These are phyloP conservation scores for Thecophora atra DNA, from an alignment of 2,888 invertebrate genomes.

Conservation along the genomic window DNA sequence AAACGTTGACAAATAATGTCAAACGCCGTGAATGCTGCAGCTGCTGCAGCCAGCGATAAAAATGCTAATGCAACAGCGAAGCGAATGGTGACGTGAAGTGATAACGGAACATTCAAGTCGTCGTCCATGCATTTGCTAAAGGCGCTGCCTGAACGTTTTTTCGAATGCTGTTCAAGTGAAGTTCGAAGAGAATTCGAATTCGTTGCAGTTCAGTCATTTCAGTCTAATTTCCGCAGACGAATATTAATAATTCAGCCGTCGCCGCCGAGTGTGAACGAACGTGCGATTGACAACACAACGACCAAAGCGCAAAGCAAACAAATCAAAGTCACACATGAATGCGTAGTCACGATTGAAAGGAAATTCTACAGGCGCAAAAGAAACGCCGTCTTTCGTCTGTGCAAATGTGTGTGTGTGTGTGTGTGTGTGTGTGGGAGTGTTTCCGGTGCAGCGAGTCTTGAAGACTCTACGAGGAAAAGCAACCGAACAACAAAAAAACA, in stretches of 20 bases:
- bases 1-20: constrained; percentile 21
- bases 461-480: too few species aligned
- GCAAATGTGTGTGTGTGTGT: background rate
- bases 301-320: background rate
- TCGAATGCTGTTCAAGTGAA: background rate
- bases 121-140: too few species aligned
- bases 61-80: constrained; percentile 20
- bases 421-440: background rate
- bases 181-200: background rate
- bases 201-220: too few species aligned
- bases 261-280: background rate
- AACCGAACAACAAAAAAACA: background rate
- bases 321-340: background rate
- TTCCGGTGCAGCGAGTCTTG: constrained; percentile 21
- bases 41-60: constrained; percentile 16
- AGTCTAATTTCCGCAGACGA: background rate
- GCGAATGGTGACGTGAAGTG: background rate
- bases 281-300: constrained; percentile 15
- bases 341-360: background rate
- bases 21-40: background rate
- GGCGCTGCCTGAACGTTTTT: too few species aligned
- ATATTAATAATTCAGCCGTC: background rate
- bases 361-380: background rate
- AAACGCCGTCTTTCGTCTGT: background rate
- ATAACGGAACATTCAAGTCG: background rate